phyloP scores from a whole-genome alignment of 2,113 vertebrate species.

The Neoarius graeffei region DNA sequence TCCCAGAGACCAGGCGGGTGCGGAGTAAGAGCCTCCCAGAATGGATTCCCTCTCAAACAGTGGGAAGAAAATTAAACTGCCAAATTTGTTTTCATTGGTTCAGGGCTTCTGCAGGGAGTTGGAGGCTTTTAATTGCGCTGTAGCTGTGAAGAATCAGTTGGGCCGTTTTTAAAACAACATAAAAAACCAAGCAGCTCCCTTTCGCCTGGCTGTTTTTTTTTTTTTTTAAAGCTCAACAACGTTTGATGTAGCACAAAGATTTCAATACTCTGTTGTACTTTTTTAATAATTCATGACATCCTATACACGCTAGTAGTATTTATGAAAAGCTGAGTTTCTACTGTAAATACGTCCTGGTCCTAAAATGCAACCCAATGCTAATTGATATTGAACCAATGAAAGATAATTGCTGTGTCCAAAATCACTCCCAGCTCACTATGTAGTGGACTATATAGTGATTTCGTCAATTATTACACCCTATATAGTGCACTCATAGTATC shows the following conservation, averaged over 20 bases:
- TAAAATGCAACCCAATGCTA: conserved; percentile 5
- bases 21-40: conserved; percentile 59
- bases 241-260: conserved; percentile 37
- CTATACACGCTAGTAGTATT: neutral
- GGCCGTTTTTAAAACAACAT: conserved; percentile 66
- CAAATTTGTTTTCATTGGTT: conserved; percentile 83
- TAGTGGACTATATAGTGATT: too few species aligned
- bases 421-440: too few species aligned
- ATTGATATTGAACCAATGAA: neutral
- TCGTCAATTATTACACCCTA: too few species aligned
- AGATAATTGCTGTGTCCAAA: neutral
- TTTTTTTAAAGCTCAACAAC: conserved; percentile 44
- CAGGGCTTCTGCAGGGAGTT: conserved; percentile 72
- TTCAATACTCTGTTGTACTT: conserved; percentile 15
- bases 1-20: conserved; percentile 60
- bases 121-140: conserved; percentile 78
- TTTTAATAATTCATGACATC: conserved; percentile 26
- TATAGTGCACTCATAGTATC: too few species aligned
- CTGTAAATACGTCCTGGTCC: neutral
- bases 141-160: conserved; percentile 71
- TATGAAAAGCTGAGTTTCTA: conserved; percentile 9
- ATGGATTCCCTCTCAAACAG: conserved; percentile 72
- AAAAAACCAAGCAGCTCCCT: conserved; percentile 60
- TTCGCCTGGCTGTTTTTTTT: conserved; percentile 30
- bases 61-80: conserved; percentile 82